A percentile compares a stretch with the other conserved stretches of the same genome.
Evolutionary conservation across 2,888 invertebrate genomes (phyloP).

Genomic region (Limnephilus marmoratus): DNA sequence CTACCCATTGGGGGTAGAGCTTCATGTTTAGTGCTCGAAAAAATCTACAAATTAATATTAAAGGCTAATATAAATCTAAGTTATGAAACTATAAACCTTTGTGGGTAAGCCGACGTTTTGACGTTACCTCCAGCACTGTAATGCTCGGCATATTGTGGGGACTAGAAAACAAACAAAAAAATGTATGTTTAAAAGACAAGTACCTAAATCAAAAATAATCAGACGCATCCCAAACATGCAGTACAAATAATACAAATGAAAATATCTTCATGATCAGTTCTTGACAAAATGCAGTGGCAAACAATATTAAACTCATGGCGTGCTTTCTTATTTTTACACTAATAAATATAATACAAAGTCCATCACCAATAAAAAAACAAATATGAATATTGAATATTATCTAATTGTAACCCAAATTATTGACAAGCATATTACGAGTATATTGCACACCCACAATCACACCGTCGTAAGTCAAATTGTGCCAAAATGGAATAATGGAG

Average conservation of each 20-base stretch:
- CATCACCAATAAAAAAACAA: not conserved
- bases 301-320: not conserved
- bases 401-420: not conserved
- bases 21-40: not conserved
- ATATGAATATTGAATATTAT: not conserved
- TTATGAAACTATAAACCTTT: slow-evolving; percentile 50
- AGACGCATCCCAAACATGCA: not conserved
- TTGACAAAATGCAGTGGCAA: not conserved
- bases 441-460: not conserved
- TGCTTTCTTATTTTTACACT: not conserved
- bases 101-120: slow-evolving; percentile 43
- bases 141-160: slow-evolving; percentile 57
- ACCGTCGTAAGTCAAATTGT: not conserved
- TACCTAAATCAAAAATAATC: not conserved
- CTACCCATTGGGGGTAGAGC: too few relatives aligned
- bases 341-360: not conserved
- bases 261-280: not conserved
- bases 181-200: not conserved
- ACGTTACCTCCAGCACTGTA: slow-evolving; percentile 62
- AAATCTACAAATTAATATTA: not conserved
- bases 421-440: not conserved
- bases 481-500: not conserved
- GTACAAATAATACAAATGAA: not conserved
- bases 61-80: not conserved
- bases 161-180: slow-evolving; percentile 64